Evolutionary conservation across 1,140 invertebrate genomes (phyloP).

Genomic region (Riptortus pedestris): DNA sequence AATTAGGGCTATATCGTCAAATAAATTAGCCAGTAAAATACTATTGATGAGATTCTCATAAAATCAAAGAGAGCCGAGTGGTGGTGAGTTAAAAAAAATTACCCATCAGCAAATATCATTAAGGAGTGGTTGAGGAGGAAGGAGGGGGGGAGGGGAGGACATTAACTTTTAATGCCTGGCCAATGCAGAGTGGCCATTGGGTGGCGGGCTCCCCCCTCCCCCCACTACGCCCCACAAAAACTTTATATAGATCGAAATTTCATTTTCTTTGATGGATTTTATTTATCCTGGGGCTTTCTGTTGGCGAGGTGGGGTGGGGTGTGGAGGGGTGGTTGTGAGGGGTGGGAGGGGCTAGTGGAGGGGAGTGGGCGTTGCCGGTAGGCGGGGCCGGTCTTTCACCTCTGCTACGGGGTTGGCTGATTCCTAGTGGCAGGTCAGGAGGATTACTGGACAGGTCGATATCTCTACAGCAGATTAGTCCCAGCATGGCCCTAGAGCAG

Average conservation of each 20-base stretch:
- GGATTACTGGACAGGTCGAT: constrained; percentile 7
- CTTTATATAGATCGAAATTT: constrained; percentile 25
- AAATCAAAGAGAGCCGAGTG: no score
- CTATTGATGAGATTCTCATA: no score
- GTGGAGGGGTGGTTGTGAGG: constrained; percentile 5
- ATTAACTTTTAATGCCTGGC: no score
- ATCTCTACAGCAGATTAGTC: constrained; percentile 4
- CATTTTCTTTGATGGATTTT: constrained; percentile 29
- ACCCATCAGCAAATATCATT: no score
- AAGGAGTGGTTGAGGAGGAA: no score
- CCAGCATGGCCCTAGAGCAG: constrained; percentile 18
- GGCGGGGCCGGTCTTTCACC: constrained; percentile 9
- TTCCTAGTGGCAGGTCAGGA: constrained; percentile 6
- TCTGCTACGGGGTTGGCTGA: constrained; percentile 9
- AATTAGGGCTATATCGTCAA: no score
- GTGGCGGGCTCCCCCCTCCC: no score
- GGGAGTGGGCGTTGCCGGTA: neutral
- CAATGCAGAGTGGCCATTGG: no score
- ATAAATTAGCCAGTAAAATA: no score
- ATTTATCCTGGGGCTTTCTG: constrained; percentile 28
- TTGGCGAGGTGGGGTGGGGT: constrained; percentile 1
- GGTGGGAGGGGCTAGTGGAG: constrained; percentile 17
- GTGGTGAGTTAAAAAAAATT: no score
- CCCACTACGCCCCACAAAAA: no score
- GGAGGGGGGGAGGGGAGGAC: no score